phyloP scores from a whole-genome alignment of 1,140 invertebrate genomes.

The Drosophila ambigua region DNA sequence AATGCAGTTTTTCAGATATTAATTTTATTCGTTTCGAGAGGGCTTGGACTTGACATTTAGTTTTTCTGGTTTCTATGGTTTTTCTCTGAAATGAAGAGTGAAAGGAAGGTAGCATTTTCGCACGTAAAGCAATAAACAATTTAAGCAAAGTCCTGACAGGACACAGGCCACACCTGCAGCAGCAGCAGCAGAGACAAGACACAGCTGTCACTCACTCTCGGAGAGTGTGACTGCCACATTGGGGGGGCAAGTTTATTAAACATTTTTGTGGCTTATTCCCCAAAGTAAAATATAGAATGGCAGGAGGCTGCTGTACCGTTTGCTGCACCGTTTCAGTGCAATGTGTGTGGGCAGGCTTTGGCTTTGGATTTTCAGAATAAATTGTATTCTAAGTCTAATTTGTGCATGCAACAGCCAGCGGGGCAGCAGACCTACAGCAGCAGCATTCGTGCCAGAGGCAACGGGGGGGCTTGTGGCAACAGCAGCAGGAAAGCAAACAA shows the following conservation, averaged over 20 bases:
- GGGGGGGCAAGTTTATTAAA: constrained; percentile 38
- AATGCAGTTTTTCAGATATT: constrained; percentile 26
- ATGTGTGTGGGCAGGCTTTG: constrained; percentile 4
- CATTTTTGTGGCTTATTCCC: constrained; percentile 27
- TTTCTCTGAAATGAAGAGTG: background rate
- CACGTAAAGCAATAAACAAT: constrained; percentile 38
- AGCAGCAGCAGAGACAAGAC: constrained; percentile 7
- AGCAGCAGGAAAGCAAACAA: too few relatives aligned
- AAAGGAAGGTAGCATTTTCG: constrained; percentile 7
- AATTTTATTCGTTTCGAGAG: constrained; percentile 9
- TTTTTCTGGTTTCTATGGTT: background rate
- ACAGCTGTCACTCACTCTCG: constrained; percentile 15
- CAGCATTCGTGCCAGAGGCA: background rate
- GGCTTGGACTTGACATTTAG: background rate
- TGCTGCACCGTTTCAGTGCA: constrained; percentile 20
- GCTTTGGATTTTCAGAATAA: constrained; percentile 8
- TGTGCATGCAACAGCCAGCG: constrained; percentile 24
- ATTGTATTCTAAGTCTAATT: constrained; percentile 55
- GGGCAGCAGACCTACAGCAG: background rate
- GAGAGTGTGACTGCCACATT: constrained; percentile 8
- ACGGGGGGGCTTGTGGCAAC: background rate
- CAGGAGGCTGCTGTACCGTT: constrained; percentile 4
- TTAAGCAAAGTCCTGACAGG: constrained; percentile 31
- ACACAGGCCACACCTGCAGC: background rate
- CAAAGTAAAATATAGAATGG: constrained; percentile 14